Conservation (phyloP, 2,888 invertebrate species). For the Drosophila gaucha region DNA sequence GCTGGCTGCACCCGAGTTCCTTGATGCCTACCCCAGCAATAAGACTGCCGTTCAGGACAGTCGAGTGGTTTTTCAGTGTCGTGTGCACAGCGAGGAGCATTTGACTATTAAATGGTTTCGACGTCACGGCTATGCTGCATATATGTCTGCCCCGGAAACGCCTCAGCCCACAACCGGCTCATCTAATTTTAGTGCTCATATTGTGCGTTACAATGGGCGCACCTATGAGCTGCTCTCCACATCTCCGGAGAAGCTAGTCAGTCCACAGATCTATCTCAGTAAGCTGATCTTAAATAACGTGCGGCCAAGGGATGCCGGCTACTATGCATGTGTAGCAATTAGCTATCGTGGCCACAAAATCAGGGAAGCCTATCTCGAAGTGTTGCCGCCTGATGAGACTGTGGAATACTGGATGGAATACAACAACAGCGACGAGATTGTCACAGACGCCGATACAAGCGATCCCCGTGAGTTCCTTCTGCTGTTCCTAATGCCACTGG, state of each 20-base stretch:
- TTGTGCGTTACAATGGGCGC: slow-evolving; percentile 79
- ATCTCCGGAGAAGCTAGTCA: slow-evolving; percentile 78
- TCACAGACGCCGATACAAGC: slow-evolving; percentile 35
- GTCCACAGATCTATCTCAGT: slow-evolving; percentile 82
- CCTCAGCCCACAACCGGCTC: slow-evolving; percentile 14
- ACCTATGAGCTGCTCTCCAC: slow-evolving; percentile 81
- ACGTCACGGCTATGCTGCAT: slow-evolving; percentile 46
- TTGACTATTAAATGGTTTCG: slow-evolving; percentile 84
- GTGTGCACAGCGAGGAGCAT: slow-evolving; percentile 82
- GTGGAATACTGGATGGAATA: slow-evolving; percentile 79
- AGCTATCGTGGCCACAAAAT: slow-evolving; percentile 83
- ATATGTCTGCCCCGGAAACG: slow-evolving; percentile 29
- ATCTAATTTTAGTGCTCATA: slow-evolving; percentile 75
- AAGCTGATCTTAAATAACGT: slow-evolving; percentile 82
- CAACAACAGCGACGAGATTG: slow-evolving; percentile 52
- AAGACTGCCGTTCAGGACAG: slow-evolving; percentile 67
- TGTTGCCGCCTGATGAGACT: slow-evolving; percentile 47
- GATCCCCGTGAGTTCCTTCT: slow-evolving; percentile 78
- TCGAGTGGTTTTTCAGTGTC: slow-evolving; percentile 83
- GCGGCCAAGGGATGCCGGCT: slow-evolving; percentile 75
- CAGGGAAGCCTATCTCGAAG: slow-evolving; percentile 80
- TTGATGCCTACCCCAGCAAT: slow-evolving; percentile 81
- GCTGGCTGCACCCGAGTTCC: slow-evolving; percentile 78
- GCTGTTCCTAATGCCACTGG: slow-evolving; percentile 83
- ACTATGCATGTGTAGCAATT: slow-evolving; percentile 83